These are phyloP conservation scores for Stichopus horrens DNA, from an alignment of 53 echinoderm and acorn worm species.

Conservation along the genomic window DNA sequence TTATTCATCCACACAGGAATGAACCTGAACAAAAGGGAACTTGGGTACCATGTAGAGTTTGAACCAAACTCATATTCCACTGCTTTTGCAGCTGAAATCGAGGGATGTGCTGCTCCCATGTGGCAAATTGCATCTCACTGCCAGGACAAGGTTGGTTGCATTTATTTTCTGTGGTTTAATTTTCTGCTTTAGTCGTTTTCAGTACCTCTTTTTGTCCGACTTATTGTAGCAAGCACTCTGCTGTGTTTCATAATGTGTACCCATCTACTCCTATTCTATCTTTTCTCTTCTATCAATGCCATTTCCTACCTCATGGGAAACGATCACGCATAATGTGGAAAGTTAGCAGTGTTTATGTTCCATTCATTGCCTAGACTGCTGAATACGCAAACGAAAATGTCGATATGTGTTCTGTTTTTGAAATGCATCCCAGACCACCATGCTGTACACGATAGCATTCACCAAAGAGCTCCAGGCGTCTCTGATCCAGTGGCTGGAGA, in stretches of 20 bases:
- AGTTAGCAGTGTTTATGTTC: too few species aligned
- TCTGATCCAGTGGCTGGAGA: slow-evolving; percentile 69
- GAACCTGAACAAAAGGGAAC: slow-evolving; percentile 85
- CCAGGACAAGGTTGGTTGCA: slow-evolving; percentile 54
- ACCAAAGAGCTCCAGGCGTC: slow-evolving; percentile 58
- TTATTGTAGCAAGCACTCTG: too few species aligned
- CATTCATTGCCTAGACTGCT: too few species aligned
- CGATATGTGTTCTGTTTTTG: neutral
- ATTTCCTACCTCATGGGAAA: too few species aligned
- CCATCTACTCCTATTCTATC: neutral
- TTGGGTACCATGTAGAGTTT: slow-evolving; percentile 85
- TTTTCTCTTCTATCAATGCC: too few species aligned
- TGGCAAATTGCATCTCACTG: slow-evolving; percentile 93
- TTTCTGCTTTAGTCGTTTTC: too few species aligned
- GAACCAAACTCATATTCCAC: slow-evolving; percentile 80
- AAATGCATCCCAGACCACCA: slow-evolving; percentile 50
- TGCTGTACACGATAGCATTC: slow-evolving; percentile 63
- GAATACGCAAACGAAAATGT: neutral
- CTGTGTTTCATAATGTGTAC: neutral
- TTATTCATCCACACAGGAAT: slow-evolving; percentile 56
- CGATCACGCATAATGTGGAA: too few species aligned
- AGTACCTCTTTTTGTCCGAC: too few species aligned
- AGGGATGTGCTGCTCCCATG: slow-evolving; percentile 98
- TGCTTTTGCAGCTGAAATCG: slow-evolving; percentile 91
- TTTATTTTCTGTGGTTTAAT: too few species aligned